Evolutionary conservation across 2,113 vertebrate genomes (phyloP).

Genomic region (Myrmecobius fasciatus): DNA sequence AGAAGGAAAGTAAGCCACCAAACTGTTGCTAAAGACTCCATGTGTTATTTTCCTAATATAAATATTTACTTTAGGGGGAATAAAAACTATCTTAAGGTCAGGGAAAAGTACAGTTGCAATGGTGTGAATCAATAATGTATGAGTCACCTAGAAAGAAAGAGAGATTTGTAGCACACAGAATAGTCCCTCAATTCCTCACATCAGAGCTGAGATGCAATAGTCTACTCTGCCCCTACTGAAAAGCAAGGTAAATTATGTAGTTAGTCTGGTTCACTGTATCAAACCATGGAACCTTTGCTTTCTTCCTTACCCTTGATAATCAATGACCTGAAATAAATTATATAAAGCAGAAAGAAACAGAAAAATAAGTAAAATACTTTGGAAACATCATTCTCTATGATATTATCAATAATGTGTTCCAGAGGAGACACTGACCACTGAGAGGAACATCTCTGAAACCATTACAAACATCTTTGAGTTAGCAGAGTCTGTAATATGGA

Average conservation of each 20-base stretch:
- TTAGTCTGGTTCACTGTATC: background rate
- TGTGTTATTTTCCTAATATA: background rate
- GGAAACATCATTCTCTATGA: background rate
- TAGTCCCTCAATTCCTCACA: background rate
- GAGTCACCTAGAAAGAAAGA: background rate
- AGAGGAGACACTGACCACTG: background rate
- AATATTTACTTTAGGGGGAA: background rate
- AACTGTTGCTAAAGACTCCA: background rate
- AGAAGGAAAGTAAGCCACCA: background rate
- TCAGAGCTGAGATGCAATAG: background rate
- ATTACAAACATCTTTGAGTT: background rate
- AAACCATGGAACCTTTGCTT: background rate
- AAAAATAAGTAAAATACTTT: background rate
- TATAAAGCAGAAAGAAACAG: background rate
- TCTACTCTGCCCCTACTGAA: background rate
- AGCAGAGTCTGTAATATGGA: background rate
- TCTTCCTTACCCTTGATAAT: background rate
- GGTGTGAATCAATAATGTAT: background rate
- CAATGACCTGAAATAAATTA: background rate
- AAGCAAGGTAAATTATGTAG: background rate
- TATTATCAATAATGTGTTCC: background rate
- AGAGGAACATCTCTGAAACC: background rate
- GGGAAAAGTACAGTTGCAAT: constrained; percentile 1
- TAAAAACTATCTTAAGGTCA: background rate
- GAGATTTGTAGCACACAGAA: background rate